Conservation (phyloP, 2,113 vertebrate species). For the Cinclus mexicanus region DNA sequence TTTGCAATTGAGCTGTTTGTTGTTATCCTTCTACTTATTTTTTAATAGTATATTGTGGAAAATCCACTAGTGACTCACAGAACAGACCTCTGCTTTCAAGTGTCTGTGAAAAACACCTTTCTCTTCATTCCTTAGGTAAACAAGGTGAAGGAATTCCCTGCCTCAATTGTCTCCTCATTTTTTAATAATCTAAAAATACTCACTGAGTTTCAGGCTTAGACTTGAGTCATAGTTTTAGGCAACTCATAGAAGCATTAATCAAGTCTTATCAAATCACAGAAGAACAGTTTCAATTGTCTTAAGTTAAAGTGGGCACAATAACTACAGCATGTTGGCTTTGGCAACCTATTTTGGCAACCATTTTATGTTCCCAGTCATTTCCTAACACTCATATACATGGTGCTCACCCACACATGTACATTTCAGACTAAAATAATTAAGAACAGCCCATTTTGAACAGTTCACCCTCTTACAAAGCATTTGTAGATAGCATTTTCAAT, state of each 20-base stretch:
- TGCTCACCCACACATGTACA: background rate
- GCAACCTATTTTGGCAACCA: background rate
- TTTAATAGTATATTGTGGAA: slow-evolving; percentile 46
- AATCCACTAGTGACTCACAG: slow-evolving; percentile 66
- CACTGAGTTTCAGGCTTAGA: slow-evolving; percentile 28
- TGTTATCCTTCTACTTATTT: background rate
- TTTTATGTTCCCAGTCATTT: background rate
- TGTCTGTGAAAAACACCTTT: slow-evolving; percentile 36
- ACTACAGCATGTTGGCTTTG: background rate
- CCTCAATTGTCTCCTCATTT: background rate
- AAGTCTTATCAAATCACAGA: slow-evolving; percentile 21
- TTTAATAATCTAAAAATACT: slow-evolving; percentile 37
- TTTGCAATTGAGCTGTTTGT: background rate
- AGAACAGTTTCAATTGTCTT: background rate
- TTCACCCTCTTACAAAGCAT: background rate
- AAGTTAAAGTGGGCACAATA: background rate
- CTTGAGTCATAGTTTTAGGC: slow-evolving; percentile 57
- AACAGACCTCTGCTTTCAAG: slow-evolving; percentile 31
- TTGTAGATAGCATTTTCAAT: background rate
- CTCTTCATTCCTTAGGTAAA: background rate
- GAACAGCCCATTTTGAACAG: background rate
- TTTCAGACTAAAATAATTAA: background rate
- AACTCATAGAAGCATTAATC: background rate
- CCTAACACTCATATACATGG: background rate
- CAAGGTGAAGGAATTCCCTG: background rate